These are phyloP conservation scores for Notiomystis cincta DNA, from an alignment of 2,113 vertebrate genomes.

Conservation along the genomic window DNA sequence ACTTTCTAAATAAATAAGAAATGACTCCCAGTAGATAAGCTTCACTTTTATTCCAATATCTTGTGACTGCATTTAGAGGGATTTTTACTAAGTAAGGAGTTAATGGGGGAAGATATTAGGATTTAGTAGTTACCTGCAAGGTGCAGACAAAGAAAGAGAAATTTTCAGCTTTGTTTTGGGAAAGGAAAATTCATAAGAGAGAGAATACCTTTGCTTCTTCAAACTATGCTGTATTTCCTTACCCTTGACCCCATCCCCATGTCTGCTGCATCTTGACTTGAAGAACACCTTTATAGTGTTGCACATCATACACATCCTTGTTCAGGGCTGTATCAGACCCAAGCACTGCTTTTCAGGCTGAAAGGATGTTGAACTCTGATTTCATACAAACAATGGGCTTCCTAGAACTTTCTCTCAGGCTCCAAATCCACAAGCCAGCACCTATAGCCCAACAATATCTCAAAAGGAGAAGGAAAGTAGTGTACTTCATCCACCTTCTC, in stretches of 20 bases:
- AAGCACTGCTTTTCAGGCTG: background rate
- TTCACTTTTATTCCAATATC: background rate
- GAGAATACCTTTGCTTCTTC: background rate
- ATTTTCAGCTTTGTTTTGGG: background rate
- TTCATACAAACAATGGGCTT: background rate
- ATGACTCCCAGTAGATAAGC: fast-evolving
- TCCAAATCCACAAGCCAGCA: background rate
- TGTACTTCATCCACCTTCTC: background rate
- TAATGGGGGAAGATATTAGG: background rate
- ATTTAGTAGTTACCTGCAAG: background rate
- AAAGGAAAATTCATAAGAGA: background rate
- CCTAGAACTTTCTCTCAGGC: background rate
- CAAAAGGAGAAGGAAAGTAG: background rate
- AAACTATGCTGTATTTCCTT: background rate
- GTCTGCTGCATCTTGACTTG: background rate
- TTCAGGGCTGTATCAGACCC: background rate
- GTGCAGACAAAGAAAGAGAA: background rate
- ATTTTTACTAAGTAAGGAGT: background rate
- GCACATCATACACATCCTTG: background rate
- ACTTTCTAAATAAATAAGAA: background rate
- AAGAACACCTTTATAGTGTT: background rate
- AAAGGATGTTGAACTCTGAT: background rate
- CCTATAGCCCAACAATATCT: background rate
- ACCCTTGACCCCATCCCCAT: fast-evolving
- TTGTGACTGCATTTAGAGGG: background rate